Evolutionary conservation across 1,140 invertebrate genomes (phyloP).

Genomic region (Teleopsis dalmanni): DNA sequence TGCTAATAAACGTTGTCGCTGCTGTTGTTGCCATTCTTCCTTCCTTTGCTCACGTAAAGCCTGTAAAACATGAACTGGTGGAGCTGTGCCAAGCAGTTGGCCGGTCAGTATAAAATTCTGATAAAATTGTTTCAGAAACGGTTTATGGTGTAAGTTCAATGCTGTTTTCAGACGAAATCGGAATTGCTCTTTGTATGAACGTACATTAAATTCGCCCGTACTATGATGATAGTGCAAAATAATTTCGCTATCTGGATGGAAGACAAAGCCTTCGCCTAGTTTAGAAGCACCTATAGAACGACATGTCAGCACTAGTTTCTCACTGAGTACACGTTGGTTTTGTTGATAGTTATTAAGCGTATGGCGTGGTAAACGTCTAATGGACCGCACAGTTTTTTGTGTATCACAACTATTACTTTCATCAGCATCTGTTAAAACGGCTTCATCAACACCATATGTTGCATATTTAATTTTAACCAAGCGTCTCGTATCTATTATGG

Average conservation of each 20-base stretch:
- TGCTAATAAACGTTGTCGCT: constrained; percentile 11
- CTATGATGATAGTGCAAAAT: constrained; percentile 38
- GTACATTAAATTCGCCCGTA: constrained; percentile 37
- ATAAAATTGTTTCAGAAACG: constrained; percentile 37
- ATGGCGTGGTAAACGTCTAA: constrained; percentile 2
- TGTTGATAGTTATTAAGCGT: constrained; percentile 2
- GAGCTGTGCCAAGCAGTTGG: constrained; percentile 30
- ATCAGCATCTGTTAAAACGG: neutral
- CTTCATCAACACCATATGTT: constrained; percentile 16
- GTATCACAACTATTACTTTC: constrained; percentile 20
- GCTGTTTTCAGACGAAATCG: constrained; percentile 30
- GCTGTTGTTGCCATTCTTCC: constrained; percentile 33
- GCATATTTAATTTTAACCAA: constrained; percentile 29
- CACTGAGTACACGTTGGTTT: constrained; percentile 4
- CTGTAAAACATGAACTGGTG: constrained; percentile 25
- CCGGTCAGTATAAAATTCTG: constrained; percentile 36
- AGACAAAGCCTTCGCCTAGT: constrained; percentile 34
- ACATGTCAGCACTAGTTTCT: neutral
- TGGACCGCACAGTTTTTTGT: constrained; percentile 3
- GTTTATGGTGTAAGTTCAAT: constrained; percentile 32
- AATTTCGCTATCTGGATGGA: constrained; percentile 33
- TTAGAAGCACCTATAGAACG: constrained; percentile 6
- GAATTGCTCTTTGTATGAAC: constrained; percentile 37
- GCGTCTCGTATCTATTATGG: constrained; percentile 12
- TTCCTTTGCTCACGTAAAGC: constrained; percentile 27